Evolutionary conservation across 2,113 vertebrate genomes (phyloP).

Genomic region (Bubalus kerabau): DNA sequence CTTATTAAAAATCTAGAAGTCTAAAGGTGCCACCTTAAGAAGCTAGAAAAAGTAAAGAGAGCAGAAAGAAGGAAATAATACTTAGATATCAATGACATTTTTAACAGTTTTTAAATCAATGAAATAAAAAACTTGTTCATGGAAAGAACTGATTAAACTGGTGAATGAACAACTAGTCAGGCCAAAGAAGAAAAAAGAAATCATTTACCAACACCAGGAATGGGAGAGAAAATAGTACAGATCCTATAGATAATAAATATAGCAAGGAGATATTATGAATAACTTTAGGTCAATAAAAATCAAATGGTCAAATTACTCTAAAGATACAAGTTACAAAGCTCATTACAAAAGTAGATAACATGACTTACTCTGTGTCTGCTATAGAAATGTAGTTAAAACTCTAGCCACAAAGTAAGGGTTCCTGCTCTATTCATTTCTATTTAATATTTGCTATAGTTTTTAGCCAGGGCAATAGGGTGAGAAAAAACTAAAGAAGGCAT

Average conservation of each 20-base stretch:
- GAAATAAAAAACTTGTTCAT: neutral
- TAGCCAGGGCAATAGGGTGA: neutral
- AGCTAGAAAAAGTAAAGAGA: neutral
- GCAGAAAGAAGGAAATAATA: neutral
- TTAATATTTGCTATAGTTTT: neutral
- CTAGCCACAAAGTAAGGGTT: neutral
- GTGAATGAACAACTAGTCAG: neutral
- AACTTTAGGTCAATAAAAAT: neutral
- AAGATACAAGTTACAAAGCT: neutral
- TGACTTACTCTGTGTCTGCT: neutral
- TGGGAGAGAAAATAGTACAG: neutral
- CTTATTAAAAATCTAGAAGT: neutral
- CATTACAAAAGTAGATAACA: neutral
- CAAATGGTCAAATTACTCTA: neutral
- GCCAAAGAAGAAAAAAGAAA: neutral
- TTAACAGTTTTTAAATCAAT: neutral
- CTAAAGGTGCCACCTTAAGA: neutral
- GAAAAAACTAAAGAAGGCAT: neutral
- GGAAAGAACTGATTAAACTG: neutral
- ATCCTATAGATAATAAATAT: neutral
- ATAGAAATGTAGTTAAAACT: neutral
- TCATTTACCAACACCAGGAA: neutral
- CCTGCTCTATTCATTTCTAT: neutral
- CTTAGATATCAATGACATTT: neutral
- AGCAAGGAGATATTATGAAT: neutral